Evolutionary conservation across 2,113 vertebrate species (phyloP).

Genomic region (Paedocypris sp.): DNA sequence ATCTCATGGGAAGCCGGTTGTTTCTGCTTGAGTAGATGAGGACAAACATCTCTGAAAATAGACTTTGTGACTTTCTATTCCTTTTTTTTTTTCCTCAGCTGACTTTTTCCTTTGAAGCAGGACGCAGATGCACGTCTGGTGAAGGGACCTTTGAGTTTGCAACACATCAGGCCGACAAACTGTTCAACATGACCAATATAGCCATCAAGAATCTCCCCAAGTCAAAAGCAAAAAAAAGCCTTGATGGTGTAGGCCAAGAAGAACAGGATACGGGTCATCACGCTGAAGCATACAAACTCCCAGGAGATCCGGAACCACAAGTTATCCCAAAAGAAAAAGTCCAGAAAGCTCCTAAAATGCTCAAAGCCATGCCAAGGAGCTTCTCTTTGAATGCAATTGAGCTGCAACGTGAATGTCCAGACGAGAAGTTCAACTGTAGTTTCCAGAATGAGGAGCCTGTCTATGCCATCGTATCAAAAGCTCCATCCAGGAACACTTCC

Average conservation of each 20-base stretch:
- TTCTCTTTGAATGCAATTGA: constrained; percentile 45
- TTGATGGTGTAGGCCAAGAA: background rate
- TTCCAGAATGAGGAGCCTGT: constrained; percentile 12
- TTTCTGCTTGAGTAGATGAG: background rate
- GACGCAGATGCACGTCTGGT: constrained; percentile 74
- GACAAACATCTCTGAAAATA: constrained; percentile 11
- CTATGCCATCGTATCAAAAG: constrained; percentile 21
- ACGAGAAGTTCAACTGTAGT: constrained; percentile 49
- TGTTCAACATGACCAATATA: constrained; percentile 69
- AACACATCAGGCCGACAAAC: constrained; percentile 65
- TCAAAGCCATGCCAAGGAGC: constrained; percentile 33
- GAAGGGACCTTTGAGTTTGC: constrained; percentile 88
- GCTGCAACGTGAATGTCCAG: constrained; percentile 42
- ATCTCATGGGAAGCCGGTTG: background rate
- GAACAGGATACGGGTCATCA: background rate
- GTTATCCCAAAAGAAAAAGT: background rate
- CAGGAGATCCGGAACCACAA: constrained; percentile 12
- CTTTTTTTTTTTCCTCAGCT: constrained; percentile 49
- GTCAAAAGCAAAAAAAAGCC: background rate
- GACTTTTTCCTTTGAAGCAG: constrained; percentile 86
- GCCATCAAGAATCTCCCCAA: constrained; percentile 56
- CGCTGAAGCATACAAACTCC: constrained; percentile 30
- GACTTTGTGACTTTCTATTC: constrained; percentile 2
- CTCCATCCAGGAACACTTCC: background rate
- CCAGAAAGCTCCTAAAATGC: background rate